Evolutionary conservation across 2,113 vertebrate species (phyloP).

Genomic region (Atherinomorus stipes): DNA sequence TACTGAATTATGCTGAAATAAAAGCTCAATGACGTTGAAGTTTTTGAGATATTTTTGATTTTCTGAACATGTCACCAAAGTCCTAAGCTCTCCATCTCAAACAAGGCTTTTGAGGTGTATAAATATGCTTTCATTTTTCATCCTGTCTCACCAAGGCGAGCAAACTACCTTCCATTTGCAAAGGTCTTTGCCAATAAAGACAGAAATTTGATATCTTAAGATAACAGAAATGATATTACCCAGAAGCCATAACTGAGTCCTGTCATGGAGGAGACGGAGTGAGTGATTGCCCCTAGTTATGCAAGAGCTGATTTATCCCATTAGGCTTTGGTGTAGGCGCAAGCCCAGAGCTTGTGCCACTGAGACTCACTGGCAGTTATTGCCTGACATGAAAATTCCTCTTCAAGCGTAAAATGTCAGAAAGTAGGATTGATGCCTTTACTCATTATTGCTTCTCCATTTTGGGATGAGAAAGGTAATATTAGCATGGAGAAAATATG

Average conservation of each 20-base stretch:
- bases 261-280: conserved; percentile 83
- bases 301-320: conserved; percentile 82
- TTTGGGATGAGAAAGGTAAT: conserved; percentile 78
- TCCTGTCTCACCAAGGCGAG: conserved; percentile 51
- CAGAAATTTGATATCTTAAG: conserved; percentile 85
- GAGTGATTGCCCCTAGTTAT: conserved; percentile 83
- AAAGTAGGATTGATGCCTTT: conserved; percentile 81
- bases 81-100: conserved; percentile 47
- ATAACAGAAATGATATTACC: conserved; percentile 86
- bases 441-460: conserved; percentile 81
- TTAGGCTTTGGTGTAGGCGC: conserved; percentile 78
- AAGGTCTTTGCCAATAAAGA: conserved; percentile 83
- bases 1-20: conserved; percentile 3
- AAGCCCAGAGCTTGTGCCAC: conserved; percentile 73
- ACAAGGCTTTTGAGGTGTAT: conserved; percentile 37
- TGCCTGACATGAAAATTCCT: conserved; percentile 79
- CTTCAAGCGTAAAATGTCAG: conserved; percentile 79
- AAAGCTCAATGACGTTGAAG: conserved; percentile 22
- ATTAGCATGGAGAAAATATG: conserved; percentile 61
- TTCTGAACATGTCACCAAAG: conserved; percentile 42
- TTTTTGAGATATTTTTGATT: conserved; percentile 33
- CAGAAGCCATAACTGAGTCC: conserved; percentile 82
- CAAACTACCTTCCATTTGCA: conserved; percentile 71
- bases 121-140: conserved; percentile 72
- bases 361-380: conserved; percentile 76